Evolutionary conservation across 1,140 invertebrate genomes (phyloP).

Genomic region (Stegodyphus mimosarum): DNA sequence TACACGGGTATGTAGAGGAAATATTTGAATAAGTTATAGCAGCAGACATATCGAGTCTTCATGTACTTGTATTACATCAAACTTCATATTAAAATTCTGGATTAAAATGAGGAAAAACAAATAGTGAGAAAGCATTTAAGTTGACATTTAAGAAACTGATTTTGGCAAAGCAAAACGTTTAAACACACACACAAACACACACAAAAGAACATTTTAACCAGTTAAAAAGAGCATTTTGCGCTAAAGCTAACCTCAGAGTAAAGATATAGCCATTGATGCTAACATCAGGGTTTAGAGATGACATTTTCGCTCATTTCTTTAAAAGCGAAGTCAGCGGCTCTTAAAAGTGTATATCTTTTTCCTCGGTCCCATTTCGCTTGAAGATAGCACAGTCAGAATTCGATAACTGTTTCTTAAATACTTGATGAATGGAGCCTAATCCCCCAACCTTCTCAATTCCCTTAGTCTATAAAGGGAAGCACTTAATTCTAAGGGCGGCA

Average conservation of each 20-base stretch:
- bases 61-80: too few relatives aligned
- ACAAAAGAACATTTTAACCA: too few relatives aligned
- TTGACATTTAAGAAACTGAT: too few relatives aligned
- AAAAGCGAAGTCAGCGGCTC: background rate
- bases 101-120: too few relatives aligned
- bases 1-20: too few relatives aligned
- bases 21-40: too few relatives aligned
- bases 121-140: too few relatives aligned
- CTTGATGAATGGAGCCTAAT: slow-evolving; percentile 49
- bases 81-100: too few relatives aligned
- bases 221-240: too few relatives aligned
- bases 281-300: background rate
- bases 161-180: too few relatives aligned
- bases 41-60: too few relatives aligned
- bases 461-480: slow-evolving; percentile 15
- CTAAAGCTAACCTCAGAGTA: background rate
- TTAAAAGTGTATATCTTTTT: slow-evolving; percentile 4
- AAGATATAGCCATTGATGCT: background rate
- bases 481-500: slow-evolving; percentile 24
- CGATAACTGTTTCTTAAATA: slow-evolving; percentile 59
- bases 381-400: slow-evolving; percentile 41
- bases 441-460: background rate
- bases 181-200: too few relatives aligned
- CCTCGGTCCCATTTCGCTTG: slow-evolving; percentile 24
- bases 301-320: background rate